A percentile compares a stretch with the other conserved stretches of the same genome.
These are phyloP conservation scores for Alectoris magna DNA, from an alignment of 2,797 vertebrate genomes.

Conservation along the genomic window DNA sequence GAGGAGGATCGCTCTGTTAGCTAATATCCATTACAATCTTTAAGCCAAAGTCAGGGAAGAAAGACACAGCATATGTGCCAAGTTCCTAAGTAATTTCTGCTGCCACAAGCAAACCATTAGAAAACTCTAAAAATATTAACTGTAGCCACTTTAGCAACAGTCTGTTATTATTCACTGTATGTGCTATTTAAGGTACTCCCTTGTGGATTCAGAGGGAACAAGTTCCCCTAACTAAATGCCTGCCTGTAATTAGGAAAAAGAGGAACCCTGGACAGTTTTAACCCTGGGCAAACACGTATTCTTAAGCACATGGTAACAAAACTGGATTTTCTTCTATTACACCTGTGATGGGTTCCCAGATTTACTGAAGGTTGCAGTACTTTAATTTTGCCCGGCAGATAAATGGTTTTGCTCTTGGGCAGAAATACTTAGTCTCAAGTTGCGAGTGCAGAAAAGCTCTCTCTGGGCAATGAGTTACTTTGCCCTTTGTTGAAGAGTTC, in stretches of 20 bases:
- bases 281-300: neutral
- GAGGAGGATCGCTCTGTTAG: neutral
- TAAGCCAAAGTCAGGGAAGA: neutral
- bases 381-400: neutral
- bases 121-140: neutral
- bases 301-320: neutral
- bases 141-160: neutral
- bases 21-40: neutral
- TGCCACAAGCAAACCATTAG: neutral
- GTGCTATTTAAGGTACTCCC: neutral
- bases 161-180: neutral
- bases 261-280: neutral
- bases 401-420: slow-evolving; percentile 4
- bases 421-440: slow-evolving; percentile 10
- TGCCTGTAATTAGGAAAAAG: neutral
- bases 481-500: slow-evolving; percentile 26
- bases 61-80: fast-evolving
- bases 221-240: neutral
- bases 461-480: slow-evolving; percentile 45
- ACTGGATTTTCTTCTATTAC: neutral
- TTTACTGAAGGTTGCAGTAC: neutral
- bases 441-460: neutral
- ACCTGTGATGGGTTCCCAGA: neutral
- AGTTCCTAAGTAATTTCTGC: neutral
- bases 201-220: neutral